A percentile compares a stretch with the other conserved stretches of the same genome.
Evolutionary conservation across 2,888 invertebrate genomes (phyloP).

Genomic region (Sarcophaga subvicina): DNA sequence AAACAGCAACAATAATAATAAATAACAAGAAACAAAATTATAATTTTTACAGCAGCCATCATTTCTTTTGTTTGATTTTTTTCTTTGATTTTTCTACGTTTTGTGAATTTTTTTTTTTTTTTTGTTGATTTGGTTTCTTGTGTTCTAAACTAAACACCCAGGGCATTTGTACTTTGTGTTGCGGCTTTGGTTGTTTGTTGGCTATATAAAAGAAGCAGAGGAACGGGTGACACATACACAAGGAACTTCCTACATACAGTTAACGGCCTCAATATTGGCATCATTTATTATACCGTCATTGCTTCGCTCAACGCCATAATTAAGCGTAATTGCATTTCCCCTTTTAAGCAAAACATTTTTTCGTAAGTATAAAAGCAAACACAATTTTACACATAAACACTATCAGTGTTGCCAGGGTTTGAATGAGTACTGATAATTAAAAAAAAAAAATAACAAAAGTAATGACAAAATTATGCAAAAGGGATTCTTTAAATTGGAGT

Average conservation of each 20-base stretch:
- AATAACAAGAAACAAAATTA: slow-evolving; percentile 29
- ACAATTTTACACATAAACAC: not conserved
- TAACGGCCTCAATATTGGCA: slow-evolving; percentile 45
- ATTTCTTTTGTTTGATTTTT: slow-evolving; percentile 35
- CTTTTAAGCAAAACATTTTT: slow-evolving; percentile 47
- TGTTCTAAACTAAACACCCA: slow-evolving; percentile 29
- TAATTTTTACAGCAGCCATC: slow-evolving; percentile 41
- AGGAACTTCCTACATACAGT: slow-evolving; percentile 66
- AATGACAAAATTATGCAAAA: no score
- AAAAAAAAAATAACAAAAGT: no score
- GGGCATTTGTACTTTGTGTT: slow-evolving; percentile 58
- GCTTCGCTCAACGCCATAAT: slow-evolving; percentile 56
- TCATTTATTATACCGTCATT: not conserved
- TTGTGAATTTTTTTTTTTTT: not conserved
- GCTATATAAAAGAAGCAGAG: slow-evolving; percentile 1
- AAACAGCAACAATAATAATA: not conserved
- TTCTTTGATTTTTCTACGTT: no score
- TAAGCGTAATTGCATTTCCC: slow-evolving; percentile 55
- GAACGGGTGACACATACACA: slow-evolving; percentile 31
- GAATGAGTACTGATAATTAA: no score
- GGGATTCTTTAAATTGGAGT: no score
- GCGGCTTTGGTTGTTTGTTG: not conserved
- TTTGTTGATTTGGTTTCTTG: slow-evolving; percentile 21
- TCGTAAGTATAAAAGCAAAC: slow-evolving; percentile 55
- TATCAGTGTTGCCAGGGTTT: no score